Base-by-base conservation (phyloP, 2,888 invertebrate genomes). In the Ptychoptera contaminata region DNA sequence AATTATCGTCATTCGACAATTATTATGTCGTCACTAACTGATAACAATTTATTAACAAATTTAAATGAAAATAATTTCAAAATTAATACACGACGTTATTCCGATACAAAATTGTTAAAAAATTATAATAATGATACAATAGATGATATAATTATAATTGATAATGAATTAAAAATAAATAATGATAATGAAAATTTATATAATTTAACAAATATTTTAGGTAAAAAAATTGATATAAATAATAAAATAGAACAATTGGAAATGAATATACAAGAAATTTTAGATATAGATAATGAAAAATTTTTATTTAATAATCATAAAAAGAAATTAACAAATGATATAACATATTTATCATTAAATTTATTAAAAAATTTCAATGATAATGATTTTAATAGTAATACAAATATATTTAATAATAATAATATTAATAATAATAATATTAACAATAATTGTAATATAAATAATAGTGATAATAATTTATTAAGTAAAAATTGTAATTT, bases 191-290 rank as follows among this genome's bases (percentile, higher is more conserved):
- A 38, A 36, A 46, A 44, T 15, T 44, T 47, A 23, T 48, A 46
- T 37, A 47, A 47, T 44, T 42, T 49, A 29, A 43, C 46, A 6
- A 40, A 42, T 36, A 46, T 50, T 8, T 37, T 49, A 15, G 47
- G 47, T 8, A 40, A 40, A 15, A 16, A 36, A 31, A 12, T 35
- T 12, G 23, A 38, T 16, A 41, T 16, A n/a, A 37, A 41, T 41
- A 32, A 67, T 52, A 51, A 49, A 48, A 62, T 70, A 55, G 72
- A 74, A 58, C 73, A 71, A 53, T 57, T 62, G 37, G 62, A 66
- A 49, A 52, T 63, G 47, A 64, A 62, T 50, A 64, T 63, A 46
- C 60, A 63, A 47, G 64, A 68, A 51, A 67, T 68, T 62, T 65
- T 63, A 60, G 75, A 59, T 62, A 65, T 65, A 62, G 73, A 55